Evolutionary conservation across 1,140 invertebrate species (phyloP).

Genomic region (Cephus cinctus): DNA sequence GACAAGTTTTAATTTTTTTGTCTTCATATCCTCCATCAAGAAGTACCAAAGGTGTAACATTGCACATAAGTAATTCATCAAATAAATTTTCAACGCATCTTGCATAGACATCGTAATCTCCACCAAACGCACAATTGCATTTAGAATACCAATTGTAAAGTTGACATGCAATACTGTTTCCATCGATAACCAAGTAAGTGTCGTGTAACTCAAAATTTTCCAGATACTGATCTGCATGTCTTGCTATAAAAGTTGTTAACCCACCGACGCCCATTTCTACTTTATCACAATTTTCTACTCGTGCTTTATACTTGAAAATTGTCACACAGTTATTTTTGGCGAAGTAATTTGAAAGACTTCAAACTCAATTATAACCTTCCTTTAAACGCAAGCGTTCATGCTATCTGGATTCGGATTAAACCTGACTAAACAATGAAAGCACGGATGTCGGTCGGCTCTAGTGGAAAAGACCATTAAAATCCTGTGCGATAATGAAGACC

Average conservation of each 20-base stretch:
- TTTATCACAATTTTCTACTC: conserved; percentile 20
- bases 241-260: conserved; percentile 76
- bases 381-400: too few relatives aligned
- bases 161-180: conserved; percentile 73
- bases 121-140: conserved; percentile 74
- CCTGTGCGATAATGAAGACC: too few relatives aligned
- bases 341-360: too few relatives aligned
- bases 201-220: conserved; percentile 67
- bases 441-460: too few relatives aligned
- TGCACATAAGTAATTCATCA: conserved; percentile 67
- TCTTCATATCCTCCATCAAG: conserved; percentile 81
- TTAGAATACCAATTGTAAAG: conserved; percentile 66
- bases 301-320: too few relatives aligned
- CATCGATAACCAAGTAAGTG: conserved; percentile 77
- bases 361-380: too few relatives aligned
- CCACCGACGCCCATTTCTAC: conserved; percentile 82
- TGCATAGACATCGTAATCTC: conserved; percentile 81
- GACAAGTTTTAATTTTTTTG: conserved; percentile 72
- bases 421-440: too few relatives aligned
- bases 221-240: conserved; percentile 66
- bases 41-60: conserved; percentile 73
- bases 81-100: conserved; percentile 69
- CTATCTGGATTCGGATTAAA: too few relatives aligned
- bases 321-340: too few relatives aligned
- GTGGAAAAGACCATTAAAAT: too few relatives aligned